A percentile compares a stretch with the other conserved stretches of the same genome.
phyloP scores from a whole-genome alignment of 2,888 invertebrate genomes.

The Rhynchonema sp. region DNA sequence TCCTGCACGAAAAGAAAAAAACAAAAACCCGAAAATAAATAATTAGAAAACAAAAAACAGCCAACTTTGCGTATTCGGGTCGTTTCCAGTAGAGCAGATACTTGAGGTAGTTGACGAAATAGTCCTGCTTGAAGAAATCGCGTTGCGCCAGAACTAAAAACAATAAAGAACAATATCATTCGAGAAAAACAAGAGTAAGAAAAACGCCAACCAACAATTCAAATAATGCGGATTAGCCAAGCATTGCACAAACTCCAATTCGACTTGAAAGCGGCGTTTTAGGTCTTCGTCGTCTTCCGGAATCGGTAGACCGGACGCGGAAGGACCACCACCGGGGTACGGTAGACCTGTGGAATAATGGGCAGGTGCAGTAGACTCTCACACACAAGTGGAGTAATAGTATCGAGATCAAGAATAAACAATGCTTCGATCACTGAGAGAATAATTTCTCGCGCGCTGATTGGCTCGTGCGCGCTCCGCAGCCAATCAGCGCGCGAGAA shows the following conservation, averaged over 20 bases:
- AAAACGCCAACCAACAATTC: conserved; percentile 56
- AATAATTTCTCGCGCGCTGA: too few species aligned
- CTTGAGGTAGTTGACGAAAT: conserved; percentile 84
- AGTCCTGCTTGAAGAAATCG: conserved; percentile 80
- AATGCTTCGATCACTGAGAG: too few species aligned
- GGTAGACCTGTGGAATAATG: too few species aligned
- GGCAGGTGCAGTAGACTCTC: too few species aligned
- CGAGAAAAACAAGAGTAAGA: background rate
- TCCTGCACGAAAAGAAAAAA: too few species aligned
- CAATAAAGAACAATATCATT: too few species aligned
- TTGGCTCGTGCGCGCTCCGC: too few species aligned
- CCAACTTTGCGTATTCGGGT: conserved; percentile 76
- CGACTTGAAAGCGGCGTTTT: conserved; percentile 39
- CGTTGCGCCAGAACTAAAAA: conserved; percentile 79
- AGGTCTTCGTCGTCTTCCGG: background rate
- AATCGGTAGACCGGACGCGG: too few species aligned
- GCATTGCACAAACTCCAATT: conserved; percentile 95
- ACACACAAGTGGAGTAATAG: too few species aligned
- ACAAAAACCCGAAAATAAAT: background rate
- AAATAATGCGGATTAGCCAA: conserved; percentile 97
- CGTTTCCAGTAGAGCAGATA: conserved; percentile 95
- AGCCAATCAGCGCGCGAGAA: too few species aligned
- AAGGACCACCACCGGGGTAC: too few species aligned
- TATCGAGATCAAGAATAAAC: too few species aligned
- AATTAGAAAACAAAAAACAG: background rate